Conservation (phyloP, 2,888 invertebrate genomes). For the Syritta pipiens region DNA sequence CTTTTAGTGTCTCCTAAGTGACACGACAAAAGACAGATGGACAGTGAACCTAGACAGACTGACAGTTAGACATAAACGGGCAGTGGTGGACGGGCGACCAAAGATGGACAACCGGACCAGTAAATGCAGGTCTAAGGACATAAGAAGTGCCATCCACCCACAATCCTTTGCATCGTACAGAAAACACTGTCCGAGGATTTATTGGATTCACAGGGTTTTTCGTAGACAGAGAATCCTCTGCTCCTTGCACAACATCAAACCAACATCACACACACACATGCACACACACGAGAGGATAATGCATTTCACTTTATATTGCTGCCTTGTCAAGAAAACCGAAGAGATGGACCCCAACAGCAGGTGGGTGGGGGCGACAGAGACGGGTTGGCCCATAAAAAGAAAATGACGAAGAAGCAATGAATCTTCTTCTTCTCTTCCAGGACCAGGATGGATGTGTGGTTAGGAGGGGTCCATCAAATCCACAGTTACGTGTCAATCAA, state of each 20-base stretch:
- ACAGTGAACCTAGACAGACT: conserved; percentile 67
- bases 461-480: conserved; percentile 55
- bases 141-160: too few species aligned
- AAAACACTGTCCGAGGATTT: conserved; percentile 58
- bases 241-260: neutral
- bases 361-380: neutral
- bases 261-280: neutral
- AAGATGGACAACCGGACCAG: conserved; percentile 55
- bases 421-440: conserved; percentile 51
- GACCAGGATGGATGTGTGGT: conserved; percentile 46
- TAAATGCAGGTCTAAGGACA: conserved; percentile 50
- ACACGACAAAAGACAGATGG: conserved; percentile 70
- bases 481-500: conserved; percentile 66
- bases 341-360: conserved; percentile 17
- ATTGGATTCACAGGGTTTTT: conserved; percentile 52
- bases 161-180: too few species aligned
- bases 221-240: conserved; percentile 37
- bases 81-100: conserved; percentile 27
- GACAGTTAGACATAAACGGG: conserved; percentile 64
- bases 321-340: conserved; percentile 57
- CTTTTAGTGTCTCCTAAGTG: conserved; percentile 69
- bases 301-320: conserved; percentile 66
- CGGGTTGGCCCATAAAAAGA: conserved; percentile 26
- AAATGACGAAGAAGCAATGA: conserved; percentile 55
- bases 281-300: conserved; percentile 42